These are phyloP conservation scores for Mamestra configurata DNA, from an alignment of 1,140 invertebrate species.

Conservation along the genomic window DNA sequence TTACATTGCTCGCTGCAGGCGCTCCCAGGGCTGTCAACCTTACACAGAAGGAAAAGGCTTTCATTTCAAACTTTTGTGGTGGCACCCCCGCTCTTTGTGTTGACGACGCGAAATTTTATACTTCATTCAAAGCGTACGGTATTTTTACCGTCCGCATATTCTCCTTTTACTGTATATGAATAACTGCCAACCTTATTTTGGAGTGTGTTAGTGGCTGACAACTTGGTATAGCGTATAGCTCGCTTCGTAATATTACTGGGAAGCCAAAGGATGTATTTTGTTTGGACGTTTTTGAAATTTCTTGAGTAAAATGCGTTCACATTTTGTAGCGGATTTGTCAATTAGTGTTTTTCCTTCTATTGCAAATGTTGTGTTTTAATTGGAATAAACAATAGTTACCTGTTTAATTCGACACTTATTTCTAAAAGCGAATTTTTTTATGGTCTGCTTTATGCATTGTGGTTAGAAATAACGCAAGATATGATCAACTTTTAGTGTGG, in stretches of 20 bases:
- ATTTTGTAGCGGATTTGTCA: constrained; percentile 1
- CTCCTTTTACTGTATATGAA: constrained; percentile 42
- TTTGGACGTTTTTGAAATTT: constrained; percentile 21
- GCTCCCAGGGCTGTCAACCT: constrained; percentile 56
- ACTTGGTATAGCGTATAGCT: constrained; percentile 10
- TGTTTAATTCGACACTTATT: no score
- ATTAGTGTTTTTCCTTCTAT: background rate
- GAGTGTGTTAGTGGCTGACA: constrained; percentile 43
- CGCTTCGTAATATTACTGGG: constrained; percentile 24
- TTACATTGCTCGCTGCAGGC: constrained; percentile 56
- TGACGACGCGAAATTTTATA: constrained; percentile 56
- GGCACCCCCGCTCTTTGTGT: constrained; percentile 54
- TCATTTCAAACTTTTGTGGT: constrained; percentile 59
- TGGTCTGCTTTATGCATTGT: no score
- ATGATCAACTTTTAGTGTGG: no score
- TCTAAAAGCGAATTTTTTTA: no score
- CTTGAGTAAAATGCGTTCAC: background rate
- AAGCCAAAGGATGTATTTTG: constrained; percentile 24
- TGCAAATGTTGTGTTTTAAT: background rate
- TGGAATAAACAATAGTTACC: no score
- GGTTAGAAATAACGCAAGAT: no score
- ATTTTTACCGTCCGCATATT: constrained; percentile 43
- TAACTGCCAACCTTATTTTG: constrained; percentile 52
- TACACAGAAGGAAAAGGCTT: constrained; percentile 55
- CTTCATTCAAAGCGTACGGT: constrained; percentile 53